Evolutionary conservation across 2,113 vertebrate species (phyloP).

Genomic region (Paralichthys olivaceus): DNA sequence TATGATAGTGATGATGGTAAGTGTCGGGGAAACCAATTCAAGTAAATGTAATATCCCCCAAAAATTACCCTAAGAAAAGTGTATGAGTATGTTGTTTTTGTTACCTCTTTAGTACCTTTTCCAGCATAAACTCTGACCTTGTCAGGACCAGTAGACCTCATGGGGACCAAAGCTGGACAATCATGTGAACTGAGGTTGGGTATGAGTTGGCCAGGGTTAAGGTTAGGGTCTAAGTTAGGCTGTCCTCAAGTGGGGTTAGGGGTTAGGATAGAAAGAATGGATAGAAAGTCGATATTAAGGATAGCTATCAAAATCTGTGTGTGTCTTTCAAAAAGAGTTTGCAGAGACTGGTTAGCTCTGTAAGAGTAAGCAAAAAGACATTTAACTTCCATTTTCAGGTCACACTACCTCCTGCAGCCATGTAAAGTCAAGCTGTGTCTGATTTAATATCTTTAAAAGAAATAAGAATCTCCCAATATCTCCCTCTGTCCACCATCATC

Average conservation of each 20-base stretch:
- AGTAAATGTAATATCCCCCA: neutral
- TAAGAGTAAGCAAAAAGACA: slow-evolving; percentile 51
- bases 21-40: neutral
- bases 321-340: slow-evolving; percentile 12
- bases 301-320: neutral
- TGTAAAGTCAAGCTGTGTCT: slow-evolving; percentile 19
- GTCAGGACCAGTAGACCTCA: neutral
- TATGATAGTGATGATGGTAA: neutral
- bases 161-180: neutral
- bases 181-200: no score
- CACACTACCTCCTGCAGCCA: slow-evolving; percentile 24
- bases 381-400: slow-evolving; percentile 45
- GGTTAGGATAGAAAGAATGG: no score
- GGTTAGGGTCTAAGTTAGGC: no score
- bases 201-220: no score
- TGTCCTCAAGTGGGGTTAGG: no score
- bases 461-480: slow-evolving; percentile 18
- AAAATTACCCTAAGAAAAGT: neutral
- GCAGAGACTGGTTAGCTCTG: slow-evolving; percentile 43
- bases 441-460: slow-evolving; percentile 27
- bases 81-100: slow-evolving; percentile 13
- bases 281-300: no score
- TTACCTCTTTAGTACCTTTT: neutral
- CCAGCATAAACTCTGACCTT: neutral
- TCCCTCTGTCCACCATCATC: slow-evolving; percentile 4